phyloP scores from a whole-genome alignment of 2,888 invertebrate species.

The Acleris sparsana region DNA sequence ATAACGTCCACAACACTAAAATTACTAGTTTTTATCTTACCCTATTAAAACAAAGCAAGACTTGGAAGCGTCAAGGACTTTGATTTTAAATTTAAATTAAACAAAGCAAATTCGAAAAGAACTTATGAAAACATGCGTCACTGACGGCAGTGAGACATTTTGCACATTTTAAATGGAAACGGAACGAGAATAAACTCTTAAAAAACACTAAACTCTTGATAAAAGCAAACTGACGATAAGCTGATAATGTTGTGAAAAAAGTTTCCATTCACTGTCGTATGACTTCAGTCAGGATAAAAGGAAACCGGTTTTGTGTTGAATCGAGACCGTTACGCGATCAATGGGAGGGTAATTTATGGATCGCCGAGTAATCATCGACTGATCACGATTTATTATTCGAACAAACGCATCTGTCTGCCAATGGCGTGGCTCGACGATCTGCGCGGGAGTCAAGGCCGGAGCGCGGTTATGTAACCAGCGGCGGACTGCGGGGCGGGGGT shows the following conservation, averaged over 20 bases:
- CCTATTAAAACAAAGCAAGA: no score
- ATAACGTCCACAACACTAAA: conserved; percentile 10
- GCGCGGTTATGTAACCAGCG: conserved; percentile 73
- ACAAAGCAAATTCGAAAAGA: background rate
- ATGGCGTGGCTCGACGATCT: conserved; percentile 56
- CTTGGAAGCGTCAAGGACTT: background rate
- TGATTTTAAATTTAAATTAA: conserved; percentile 2
- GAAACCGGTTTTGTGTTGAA: conserved; percentile 14
- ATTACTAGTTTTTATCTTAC: no score
- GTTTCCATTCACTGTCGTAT: background rate
- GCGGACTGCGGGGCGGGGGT: conserved; percentile 61
- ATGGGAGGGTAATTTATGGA: conserved; percentile 34
- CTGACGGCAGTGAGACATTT: background rate
- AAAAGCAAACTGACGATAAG: conserved; percentile 21
- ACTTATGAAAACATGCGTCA: conserved; percentile 11
- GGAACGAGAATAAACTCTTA: conserved; percentile 8
- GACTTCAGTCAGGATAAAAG: background rate
- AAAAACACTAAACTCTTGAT: conserved; percentile 18
- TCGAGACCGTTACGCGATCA: conserved; percentile 30
- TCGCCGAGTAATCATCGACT: conserved; percentile 30
- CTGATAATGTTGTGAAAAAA: conserved; percentile 44
- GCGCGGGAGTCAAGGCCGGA: conserved; percentile 83
- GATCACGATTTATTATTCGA: conserved; percentile 33
- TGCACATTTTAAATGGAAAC: conserved; percentile 14
- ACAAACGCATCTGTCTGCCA: conserved; percentile 51